Conservation (phyloP, 2,113 vertebrate species). For the Calypte anna region DNA sequence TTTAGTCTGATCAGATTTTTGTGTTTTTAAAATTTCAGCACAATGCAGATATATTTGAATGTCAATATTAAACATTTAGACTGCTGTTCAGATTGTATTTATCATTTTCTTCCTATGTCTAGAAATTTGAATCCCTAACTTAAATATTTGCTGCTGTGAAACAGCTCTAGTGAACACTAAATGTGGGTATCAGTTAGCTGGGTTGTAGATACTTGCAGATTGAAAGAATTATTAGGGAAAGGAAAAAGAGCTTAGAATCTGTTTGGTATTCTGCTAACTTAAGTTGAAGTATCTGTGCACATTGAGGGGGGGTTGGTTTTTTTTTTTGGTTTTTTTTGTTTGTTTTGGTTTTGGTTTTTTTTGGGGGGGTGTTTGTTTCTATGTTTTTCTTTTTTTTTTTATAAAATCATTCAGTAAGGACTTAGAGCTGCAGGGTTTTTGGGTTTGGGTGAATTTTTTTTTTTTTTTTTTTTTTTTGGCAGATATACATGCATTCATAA, state of each 20-base stretch:
- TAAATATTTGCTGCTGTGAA: conserved; percentile 86
- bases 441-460: background rate
- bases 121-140: conserved; percentile 79
- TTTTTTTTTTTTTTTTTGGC: conserved; percentile 68
- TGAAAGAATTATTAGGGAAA: conserved; percentile 77
- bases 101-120: conserved; percentile 78
- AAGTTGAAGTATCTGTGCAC: conserved; percentile 87
- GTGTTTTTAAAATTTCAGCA: conserved; percentile 81
- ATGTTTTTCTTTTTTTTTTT: background rate
- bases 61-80: conserved; percentile 86
- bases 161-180: conserved; percentile 91
- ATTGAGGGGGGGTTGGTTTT: background rate
- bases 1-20: conserved; percentile 71
- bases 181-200: conserved; percentile 91
- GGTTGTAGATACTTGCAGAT: conserved; percentile 95
- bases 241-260: conserved; percentile 70
- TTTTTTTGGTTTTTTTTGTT: no score
- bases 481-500: conserved; percentile 90
- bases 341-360: no score
- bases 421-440: conserved; percentile 82
- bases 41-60: conserved; percentile 86
- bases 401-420: conserved; percentile 82
- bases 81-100: conserved; percentile 89
- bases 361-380: background rate
- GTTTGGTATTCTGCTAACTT: conserved; percentile 82